Percentiles rank a stretch among this genome's conserved stretches.
phyloP scores from a whole-genome alignment of 2,113 vertebrate genomes.

The Fulica atra region DNA sequence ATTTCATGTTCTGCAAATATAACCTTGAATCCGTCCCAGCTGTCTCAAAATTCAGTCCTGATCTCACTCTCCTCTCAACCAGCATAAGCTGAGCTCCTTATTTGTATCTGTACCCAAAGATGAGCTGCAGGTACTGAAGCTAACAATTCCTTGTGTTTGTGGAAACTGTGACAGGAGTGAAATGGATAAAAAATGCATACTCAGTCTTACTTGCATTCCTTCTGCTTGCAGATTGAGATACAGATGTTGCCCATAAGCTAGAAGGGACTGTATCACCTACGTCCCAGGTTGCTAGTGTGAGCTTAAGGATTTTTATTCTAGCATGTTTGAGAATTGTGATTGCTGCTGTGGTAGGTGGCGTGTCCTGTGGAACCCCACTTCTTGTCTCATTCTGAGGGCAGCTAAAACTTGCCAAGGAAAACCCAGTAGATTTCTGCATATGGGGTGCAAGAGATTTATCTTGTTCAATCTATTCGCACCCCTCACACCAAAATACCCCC shows the following conservation, averaged over 20 bases:
- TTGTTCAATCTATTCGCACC: not conserved
- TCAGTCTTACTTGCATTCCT: not conserved
- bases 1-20: conserved; percentile 52
- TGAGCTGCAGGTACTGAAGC: not conserved
- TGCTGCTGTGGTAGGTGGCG: not conserved
- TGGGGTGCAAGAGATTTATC: too few relatives aligned
- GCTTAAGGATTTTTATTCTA: not conserved
- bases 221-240: not conserved
- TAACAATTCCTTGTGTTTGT: not conserved
- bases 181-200: not conserved
- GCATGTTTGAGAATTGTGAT: not conserved
- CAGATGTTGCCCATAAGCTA: not conserved
- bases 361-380: not conserved
- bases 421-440: not conserved
- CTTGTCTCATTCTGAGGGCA: not conserved
- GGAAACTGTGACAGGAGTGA: not conserved
- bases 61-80: conserved; percentile 1
- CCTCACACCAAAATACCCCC: not conserved
- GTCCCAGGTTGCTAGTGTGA: not conserved
- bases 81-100: not conserved
- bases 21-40: conserved; percentile 57
- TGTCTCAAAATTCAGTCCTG: conserved; percentile 47
- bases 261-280: not conserved
- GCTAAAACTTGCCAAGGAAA: not conserved
- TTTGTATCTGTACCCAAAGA: not conserved